Evolutionary conservation across 2,888 invertebrate species (phyloP).

Genomic region (Euplexia lucipara): DNA sequence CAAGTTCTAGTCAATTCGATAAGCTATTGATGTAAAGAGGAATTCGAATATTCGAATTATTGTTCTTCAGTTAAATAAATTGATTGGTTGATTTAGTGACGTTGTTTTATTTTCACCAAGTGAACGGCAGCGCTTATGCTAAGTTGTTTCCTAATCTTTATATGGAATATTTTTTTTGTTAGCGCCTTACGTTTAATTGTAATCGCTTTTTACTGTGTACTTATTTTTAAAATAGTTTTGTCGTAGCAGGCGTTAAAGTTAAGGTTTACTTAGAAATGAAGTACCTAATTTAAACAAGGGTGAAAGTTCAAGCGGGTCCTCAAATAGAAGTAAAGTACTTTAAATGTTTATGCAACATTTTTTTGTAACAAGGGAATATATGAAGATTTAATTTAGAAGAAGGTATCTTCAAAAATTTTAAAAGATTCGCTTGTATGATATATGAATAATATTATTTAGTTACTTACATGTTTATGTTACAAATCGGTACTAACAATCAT

Average conservation of each 20-base stretch:
- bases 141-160: conserved; percentile 27
- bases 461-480: too few relatives aligned
- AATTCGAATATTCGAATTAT: conserved; percentile 36
- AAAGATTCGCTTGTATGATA: too few relatives aligned
- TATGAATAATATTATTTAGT: too few relatives aligned
- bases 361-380: too few relatives aligned
- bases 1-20: conserved; percentile 26
- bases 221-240: conserved; percentile 36
- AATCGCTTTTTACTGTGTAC: conserved; percentile 32
- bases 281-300: conserved; percentile 8
- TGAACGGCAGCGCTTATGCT: conserved; percentile 27
- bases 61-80: conserved; percentile 8
- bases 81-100: conserved; percentile 15
- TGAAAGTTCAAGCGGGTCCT: too few relatives aligned
- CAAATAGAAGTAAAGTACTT: too few relatives aligned
- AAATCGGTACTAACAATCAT: too few relatives aligned
- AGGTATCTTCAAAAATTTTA: too few relatives aligned
- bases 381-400: too few relatives aligned
- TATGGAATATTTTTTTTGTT: conserved; percentile 36
- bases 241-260: conserved; percentile 22
- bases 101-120: conserved; percentile 35
- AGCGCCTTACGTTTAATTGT: conserved; percentile 24
- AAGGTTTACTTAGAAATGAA: conserved; percentile 20
- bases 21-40: conserved; percentile 23
- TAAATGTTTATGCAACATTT: too few relatives aligned